Percentiles rank a stretch among this genome's conserved stretches.
phyloP scores from a whole-genome alignment of 2,888 invertebrate genomes.

The Blastobasis lacticolella region DNA sequence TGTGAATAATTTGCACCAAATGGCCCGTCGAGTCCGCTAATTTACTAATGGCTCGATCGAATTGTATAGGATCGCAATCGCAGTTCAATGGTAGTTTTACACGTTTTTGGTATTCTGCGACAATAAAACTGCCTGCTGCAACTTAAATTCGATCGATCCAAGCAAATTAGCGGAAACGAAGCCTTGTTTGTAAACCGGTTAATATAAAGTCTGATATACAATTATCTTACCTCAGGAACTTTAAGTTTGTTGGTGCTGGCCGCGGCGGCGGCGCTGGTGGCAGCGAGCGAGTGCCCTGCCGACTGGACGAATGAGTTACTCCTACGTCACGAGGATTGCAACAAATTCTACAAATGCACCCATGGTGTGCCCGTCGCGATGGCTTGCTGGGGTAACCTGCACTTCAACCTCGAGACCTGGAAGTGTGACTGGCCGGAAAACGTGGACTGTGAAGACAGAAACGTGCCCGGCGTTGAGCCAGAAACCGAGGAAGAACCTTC shows the following conservation, averaged over 20 bases:
- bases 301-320: slow-evolving; percentile 63
- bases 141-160: too few species aligned
- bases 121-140: too few species aligned
- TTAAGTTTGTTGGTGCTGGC: slow-evolving; percentile 3
- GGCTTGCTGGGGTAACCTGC: slow-evolving; percentile 68
- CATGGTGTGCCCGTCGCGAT: slow-evolving; percentile 75
- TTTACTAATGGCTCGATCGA: too few species aligned
- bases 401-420: slow-evolving; percentile 68
- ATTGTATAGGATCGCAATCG: too few species aligned
- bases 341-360: slow-evolving; percentile 79
- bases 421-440: slow-evolving; percentile 77
- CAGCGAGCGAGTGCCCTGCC: slow-evolving; percentile 35
- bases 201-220: too few species aligned
- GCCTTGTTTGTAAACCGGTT: too few species aligned
- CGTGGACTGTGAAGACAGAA: slow-evolving; percentile 72
- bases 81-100: too few species aligned
- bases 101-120: too few species aligned
- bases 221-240: too few species aligned
- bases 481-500: slow-evolving; percentile 1
- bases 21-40: too few species aligned
- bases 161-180: too few species aligned
- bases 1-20: too few species aligned
- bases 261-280: slow-evolving; percentile 23
- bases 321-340: slow-evolving; percentile 71
- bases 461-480: slow-evolving; percentile 24